Evolutionary conservation across 2,888 invertebrate species (phyloP).

Genomic region (Phaedon cochleariae): DNA sequence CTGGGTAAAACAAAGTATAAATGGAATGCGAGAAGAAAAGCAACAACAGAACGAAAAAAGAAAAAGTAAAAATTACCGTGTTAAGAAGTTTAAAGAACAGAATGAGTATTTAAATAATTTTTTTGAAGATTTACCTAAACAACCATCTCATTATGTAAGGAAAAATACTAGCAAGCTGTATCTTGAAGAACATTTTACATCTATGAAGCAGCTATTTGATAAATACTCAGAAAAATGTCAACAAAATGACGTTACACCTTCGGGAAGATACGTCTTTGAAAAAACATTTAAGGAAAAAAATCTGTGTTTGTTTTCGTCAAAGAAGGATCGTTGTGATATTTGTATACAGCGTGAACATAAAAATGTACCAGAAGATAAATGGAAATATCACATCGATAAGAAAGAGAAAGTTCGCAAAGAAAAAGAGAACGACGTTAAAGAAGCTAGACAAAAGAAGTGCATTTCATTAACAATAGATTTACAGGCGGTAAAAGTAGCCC

Average conservation of each 20-base stretch:
- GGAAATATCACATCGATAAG: constrained; percentile 11
- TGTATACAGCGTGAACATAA: constrained; percentile 29
- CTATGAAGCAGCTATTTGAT: constrained; percentile 19
- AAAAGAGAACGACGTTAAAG: constrained; percentile 12
- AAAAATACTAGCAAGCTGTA: constrained; percentile 23
- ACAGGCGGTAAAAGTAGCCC: constrained; percentile 4
- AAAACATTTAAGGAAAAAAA: constrained; percentile 22
- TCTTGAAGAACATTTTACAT: constrained; percentile 20
- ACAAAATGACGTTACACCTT: constrained; percentile 13
- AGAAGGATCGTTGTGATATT: constrained; percentile 31
- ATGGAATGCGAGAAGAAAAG: constrained; percentile 24
- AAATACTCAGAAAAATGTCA: constrained; percentile 13
- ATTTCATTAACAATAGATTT: not conserved
- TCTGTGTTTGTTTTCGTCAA: constrained; percentile 18
- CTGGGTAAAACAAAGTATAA: constrained; percentile 26
- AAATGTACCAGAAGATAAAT: constrained; percentile 19
- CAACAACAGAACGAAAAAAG: constrained; percentile 11
- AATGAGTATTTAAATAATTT: constrained; percentile 19
- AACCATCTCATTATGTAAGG: constrained; percentile 21
- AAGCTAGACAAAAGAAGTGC: not conserved
- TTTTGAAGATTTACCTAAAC: constrained; percentile 20
- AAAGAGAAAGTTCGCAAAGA: constrained; percentile 1
- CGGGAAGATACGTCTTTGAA: constrained; percentile 16
- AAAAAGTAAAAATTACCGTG: constrained; percentile 18
- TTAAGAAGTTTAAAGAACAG: constrained; percentile 14